Evolutionary conservation across 2,797 vertebrate genomes (phyloP).

Genomic region (Nyctalus aviator): DNA sequence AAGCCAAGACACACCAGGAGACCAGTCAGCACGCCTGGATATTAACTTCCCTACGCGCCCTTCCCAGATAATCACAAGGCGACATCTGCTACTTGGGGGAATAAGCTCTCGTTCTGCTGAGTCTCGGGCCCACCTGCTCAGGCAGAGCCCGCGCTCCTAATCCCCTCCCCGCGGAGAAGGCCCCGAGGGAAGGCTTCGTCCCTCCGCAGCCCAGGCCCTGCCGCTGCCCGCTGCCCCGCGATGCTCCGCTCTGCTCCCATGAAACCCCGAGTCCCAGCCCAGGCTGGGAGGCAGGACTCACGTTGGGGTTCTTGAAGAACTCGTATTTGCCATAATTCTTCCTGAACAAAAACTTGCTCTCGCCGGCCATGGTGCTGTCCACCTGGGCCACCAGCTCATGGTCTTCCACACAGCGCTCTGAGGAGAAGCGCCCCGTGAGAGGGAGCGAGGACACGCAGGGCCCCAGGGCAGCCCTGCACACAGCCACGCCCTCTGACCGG

Average conservation of each 20-base stretch:
- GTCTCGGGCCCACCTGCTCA: neutral
- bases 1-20: neutral
- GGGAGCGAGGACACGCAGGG: fast-evolving
- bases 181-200: neutral
- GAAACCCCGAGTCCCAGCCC: neutral
- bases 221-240: neutral
- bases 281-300: conserved; percentile 83
- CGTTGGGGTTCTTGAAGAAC: conserved; percentile 98
- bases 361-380: conserved; percentile 94
- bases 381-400: conserved; percentile 97
- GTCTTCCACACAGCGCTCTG: conserved; percentile 97
- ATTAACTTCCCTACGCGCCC: too few relatives aligned
- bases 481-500: fast-evolving
- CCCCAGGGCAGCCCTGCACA: fast-evolving
- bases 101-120: neutral
- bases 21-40: fast-evolving
- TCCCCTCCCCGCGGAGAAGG: too few relatives aligned
- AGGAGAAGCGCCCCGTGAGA: neutral
- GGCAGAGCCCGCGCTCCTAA: too few relatives aligned
- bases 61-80: neutral
- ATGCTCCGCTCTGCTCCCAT: neutral
- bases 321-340: conserved; percentile 99
- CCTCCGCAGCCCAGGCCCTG: neutral
- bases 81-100: neutral
- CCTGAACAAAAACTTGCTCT: conserved; percentile 97